Evolutionary conservation across 2,797 vertebrate genomes (phyloP).

Genomic region (Petrocephalus schoutedeni): DNA sequence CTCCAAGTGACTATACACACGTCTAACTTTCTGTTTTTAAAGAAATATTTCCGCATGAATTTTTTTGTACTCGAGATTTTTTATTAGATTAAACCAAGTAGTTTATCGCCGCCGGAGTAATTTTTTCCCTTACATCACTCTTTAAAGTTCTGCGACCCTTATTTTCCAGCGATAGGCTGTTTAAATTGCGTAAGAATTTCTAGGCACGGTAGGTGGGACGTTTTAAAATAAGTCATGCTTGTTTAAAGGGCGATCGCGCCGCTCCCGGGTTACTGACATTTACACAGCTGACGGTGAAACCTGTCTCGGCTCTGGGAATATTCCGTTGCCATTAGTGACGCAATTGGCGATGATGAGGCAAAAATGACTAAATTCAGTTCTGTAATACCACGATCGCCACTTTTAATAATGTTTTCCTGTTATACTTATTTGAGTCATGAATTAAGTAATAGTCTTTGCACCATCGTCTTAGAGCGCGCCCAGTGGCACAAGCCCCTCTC

Average conservation of each 20-base stretch:
- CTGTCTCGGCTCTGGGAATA: not conserved
- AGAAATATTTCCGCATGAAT: not conserved
- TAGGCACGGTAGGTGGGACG: not conserved
- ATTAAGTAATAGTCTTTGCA: not conserved
- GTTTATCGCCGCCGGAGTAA: not conserved
- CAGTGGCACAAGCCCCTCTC: not conserved
- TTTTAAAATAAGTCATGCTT: not conserved
- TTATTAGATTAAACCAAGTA: not conserved
- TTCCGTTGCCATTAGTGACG: not conserved
- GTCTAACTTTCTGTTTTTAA: not conserved
- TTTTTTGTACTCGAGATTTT: not conserved
- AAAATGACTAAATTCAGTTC: not conserved
- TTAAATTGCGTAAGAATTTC: not conserved
- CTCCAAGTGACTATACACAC: not conserved
- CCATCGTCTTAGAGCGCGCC: not conserved
- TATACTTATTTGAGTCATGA: not conserved
- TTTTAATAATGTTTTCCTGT: not conserved
- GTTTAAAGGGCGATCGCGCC: not conserved
- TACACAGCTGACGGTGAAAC: not conserved
- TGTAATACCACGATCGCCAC: not conserved
- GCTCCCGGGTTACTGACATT: not conserved
- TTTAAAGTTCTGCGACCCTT: not conserved
- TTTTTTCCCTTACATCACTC: not conserved
- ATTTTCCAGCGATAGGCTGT: conserved; percentile 33
- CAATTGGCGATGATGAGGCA: not conserved